A percentile compares a stretch with the other conserved stretches of the same genome.
phyloP scores from a whole-genome alignment of 2,113 vertebrate genomes.

The Hypanus sabinus region DNA sequence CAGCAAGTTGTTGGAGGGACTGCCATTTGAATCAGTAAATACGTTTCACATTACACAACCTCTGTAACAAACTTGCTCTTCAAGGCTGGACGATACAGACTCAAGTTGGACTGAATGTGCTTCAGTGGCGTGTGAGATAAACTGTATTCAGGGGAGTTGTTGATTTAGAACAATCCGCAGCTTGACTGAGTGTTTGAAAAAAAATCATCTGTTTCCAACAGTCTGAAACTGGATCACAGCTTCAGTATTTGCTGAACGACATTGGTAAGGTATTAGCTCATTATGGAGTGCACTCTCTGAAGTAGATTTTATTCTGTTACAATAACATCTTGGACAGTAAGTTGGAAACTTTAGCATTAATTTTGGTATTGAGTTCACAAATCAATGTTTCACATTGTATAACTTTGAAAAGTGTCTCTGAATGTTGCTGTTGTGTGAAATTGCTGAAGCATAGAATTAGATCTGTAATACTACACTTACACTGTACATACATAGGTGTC shows the following conservation, averaged over 20 bases:
- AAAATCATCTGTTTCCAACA: not conserved
- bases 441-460: not conserved
- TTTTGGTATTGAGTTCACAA: not conserved
- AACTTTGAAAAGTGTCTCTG: not conserved
- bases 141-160: not conserved
- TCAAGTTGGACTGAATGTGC: not conserved
- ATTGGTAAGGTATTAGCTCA: not conserved
- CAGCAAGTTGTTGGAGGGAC: not conserved
- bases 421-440: not conserved
- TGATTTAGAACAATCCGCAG: not conserved
- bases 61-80: not conserved
- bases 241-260: not conserved
- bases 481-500: not conserved
- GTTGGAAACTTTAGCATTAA: not conserved
- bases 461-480: not conserved
- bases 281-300: not conserved
- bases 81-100: not conserved
- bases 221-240: not conserved
- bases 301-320: not conserved
- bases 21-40: not conserved
- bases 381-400: not conserved
- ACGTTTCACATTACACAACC: not conserved
- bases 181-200: not conserved
- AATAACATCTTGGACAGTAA: not conserved
- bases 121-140: not conserved